Conservation (phyloP, 2,113 vertebrate species). For the Microcebus lehilahytsara region DNA sequence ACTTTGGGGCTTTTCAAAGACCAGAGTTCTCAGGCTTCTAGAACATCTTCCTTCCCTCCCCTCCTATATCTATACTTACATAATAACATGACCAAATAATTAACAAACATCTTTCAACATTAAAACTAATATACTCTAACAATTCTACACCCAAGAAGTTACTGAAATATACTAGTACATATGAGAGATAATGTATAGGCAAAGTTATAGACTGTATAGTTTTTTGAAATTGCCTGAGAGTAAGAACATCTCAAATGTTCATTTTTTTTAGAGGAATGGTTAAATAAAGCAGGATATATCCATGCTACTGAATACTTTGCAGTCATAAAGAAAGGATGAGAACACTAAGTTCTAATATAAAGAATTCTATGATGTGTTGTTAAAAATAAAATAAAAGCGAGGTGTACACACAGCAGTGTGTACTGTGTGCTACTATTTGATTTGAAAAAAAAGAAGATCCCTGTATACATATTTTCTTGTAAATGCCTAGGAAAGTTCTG, state of each 20-base stretch:
- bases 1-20: neutral
- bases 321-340: neutral
- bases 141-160: neutral
- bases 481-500: neutral
- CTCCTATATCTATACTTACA: neutral
- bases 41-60: neutral
- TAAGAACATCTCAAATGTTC: neutral
- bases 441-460: neutral
- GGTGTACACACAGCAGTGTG: neutral
- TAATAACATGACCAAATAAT: neutral
- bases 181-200: neutral
- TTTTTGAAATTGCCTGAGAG: neutral
- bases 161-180: neutral
- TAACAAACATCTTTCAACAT: neutral
- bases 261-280: neutral
- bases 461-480: neutral
- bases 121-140: neutral
- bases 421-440: neutral
- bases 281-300: neutral
- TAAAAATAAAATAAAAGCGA: slow-evolving; percentile 1
- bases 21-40: neutral
- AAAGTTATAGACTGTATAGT: neutral
- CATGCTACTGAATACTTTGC: neutral
- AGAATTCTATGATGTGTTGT: neutral
- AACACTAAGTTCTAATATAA: neutral